Percentiles rank a stretch among this genome's conserved stretches.
phyloP scores from a whole-genome alignment of 2,113 vertebrate species.

The Aegotheles bennettii region DNA sequence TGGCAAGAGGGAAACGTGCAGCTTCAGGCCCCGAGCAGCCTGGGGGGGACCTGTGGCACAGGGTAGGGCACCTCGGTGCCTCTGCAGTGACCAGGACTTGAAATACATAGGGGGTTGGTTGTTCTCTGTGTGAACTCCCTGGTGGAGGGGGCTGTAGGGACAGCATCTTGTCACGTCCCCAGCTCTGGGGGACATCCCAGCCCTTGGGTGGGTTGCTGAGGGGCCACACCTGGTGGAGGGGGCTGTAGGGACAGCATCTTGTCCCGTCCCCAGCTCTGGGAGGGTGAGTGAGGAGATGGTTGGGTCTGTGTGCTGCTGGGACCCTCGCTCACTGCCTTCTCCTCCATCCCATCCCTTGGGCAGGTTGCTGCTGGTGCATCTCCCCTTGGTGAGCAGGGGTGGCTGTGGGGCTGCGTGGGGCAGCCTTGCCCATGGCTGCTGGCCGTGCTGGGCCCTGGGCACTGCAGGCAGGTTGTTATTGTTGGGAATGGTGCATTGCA shows the following conservation, averaged over 20 bases:
- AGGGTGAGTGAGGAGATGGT: not conserved
- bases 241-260: not conserved
- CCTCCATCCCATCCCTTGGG: not conserved
- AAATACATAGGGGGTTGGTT: not conserved
- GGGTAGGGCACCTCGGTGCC: not conserved
- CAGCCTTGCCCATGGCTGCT: not conserved
- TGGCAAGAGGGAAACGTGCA: not conserved
- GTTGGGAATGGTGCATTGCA: slow-evolving; percentile 78
- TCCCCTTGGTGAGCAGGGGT: fast-evolving
- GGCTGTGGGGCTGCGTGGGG: not conserved
- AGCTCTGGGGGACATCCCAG: no score
- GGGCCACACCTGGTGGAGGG: not conserved
- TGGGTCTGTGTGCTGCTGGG: not conserved
- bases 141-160: not conserved
- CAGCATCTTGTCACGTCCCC: not conserved
- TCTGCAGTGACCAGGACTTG: not conserved
- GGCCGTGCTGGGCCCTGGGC: not conserved
- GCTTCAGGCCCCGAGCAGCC: not conserved
- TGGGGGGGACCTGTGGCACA: not conserved
- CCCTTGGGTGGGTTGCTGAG: no score
- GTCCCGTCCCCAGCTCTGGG: no score
- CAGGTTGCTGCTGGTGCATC: fast-evolving
- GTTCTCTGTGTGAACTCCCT: not conserved
- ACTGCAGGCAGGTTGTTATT: slow-evolving; percentile 72
- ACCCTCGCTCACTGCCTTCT: not conserved